These are phyloP conservation scores for Cheilosia vernalis DNA, from an alignment of 2,888 invertebrate species.

Conservation along the genomic window DNA sequence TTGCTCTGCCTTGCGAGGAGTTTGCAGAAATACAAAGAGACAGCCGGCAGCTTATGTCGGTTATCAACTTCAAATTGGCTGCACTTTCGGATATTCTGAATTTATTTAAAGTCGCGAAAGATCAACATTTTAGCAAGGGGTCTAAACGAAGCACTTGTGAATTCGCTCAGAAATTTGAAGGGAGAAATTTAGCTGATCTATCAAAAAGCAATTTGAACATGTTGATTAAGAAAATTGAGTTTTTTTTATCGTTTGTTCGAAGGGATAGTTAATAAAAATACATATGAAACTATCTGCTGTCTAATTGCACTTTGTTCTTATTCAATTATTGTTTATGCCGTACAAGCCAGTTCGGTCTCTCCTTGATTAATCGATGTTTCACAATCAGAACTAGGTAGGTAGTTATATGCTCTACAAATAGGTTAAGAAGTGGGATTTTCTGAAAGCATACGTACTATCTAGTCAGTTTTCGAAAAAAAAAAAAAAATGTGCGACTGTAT, in stretches of 20 bases:
- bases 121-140: slow-evolving; percentile 76
- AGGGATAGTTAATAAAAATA: slow-evolving; percentile 22
- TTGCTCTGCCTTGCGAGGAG: slow-evolving; percentile 83
- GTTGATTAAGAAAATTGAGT: slow-evolving; percentile 88
- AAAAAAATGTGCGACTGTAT: no score
- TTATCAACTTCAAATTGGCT: slow-evolving; percentile 86
- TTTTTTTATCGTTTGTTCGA: slow-evolving; percentile 87
- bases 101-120: slow-evolving; percentile 85
- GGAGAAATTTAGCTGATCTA: slow-evolving; percentile 85
- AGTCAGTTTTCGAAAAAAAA: no score
- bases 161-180: slow-evolving; percentile 83
- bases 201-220: slow-evolving; percentile 85
- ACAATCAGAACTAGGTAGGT: no score
- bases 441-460: no score
- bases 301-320: background rate
- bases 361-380: no score
- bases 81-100: slow-evolving; percentile 88
- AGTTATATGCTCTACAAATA: no score
- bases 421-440: no score
- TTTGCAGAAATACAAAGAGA: slow-evolving; percentile 86
- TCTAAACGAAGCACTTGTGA: slow-evolving; percentile 53
- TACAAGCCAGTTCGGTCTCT: no score
- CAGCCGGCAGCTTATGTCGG: slow-evolving; percentile 86
- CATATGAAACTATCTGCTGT: background rate
- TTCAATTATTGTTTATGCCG: background rate